Evolutionary conservation across 1,140 invertebrate species (phyloP).

Genomic region (Aphaenogaster ashmeadi): DNA sequence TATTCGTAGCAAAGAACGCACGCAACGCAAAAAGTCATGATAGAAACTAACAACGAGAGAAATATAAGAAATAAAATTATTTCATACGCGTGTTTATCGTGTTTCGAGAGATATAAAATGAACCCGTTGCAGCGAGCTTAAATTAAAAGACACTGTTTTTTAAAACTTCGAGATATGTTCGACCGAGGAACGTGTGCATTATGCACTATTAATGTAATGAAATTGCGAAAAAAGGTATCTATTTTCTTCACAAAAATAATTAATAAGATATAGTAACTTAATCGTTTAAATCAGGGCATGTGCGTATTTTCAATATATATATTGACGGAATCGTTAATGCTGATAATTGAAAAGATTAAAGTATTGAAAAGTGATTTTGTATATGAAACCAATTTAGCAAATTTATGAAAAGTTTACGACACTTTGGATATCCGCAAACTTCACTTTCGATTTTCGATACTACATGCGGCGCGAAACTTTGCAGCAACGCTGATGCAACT

Average conservation of each 20-base stretch:
- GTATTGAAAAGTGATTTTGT: neutral
- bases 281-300: neutral
- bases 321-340: neutral
- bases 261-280: neutral
- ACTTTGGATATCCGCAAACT: slow-evolving; percentile 15
- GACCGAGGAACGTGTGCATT: neutral
- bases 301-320: neutral
- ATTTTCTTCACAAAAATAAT: neutral
- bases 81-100: neutral
- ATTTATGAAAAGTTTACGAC: neutral
- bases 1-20: slow-evolving; percentile 13
- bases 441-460: slow-evolving; percentile 55
- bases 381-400: neutral
- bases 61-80: slow-evolving; percentile 50
- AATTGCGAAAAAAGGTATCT: neutral
- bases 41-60: neutral
- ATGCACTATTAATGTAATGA: neutral
- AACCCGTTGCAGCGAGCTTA: slow-evolving; percentile 13
- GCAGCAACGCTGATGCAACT: slow-evolving; percentile 34
- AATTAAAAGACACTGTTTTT: slow-evolving; percentile 38
- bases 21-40: slow-evolving; percentile 5
- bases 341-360: slow-evolving; percentile 8
- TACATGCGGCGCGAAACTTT: slow-evolving; percentile 18
- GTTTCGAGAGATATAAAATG: slow-evolving; percentile 30
- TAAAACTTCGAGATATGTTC: neutral